Percentiles rank a stretch among this genome's conserved stretches.
Conservation (phyloP, 2,113 vertebrate species). For the Pterocles orientalis region DNA sequence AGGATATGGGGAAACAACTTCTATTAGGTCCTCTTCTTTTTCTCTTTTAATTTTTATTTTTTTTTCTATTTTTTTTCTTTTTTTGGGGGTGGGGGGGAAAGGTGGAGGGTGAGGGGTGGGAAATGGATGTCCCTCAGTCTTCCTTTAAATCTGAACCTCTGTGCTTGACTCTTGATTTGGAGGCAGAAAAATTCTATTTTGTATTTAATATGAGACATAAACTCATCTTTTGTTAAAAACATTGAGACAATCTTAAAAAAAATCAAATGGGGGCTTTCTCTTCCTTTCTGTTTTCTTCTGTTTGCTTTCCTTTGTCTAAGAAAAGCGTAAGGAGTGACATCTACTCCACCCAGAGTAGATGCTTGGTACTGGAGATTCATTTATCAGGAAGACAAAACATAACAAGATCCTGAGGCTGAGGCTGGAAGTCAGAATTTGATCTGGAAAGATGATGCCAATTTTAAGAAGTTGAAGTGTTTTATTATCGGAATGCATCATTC, state of each 20-base stretch:
- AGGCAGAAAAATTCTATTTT: not conserved
- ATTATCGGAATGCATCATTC: constrained; percentile 63
- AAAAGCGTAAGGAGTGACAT: not conserved
- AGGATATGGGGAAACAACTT: not conserved
- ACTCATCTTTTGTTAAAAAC: not conserved
- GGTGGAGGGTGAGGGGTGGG: accelerated
- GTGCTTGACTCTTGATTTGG: not conserved
- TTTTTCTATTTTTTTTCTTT: no score
- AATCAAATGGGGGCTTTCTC: not conserved
- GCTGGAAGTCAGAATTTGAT: constrained; percentile 54
- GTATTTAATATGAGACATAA: not conserved
- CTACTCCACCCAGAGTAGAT: not conserved
- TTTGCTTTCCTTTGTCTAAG: constrained; percentile 3
- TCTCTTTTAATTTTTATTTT: not conserved
- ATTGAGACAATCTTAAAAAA: not conserved
- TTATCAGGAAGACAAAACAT: constrained; percentile 45
- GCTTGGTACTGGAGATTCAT: constrained; percentile 19
- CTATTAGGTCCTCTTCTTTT: accelerated
- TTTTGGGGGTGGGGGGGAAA: accelerated
- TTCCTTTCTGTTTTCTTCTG: not conserved
- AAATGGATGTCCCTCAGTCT: not conserved
- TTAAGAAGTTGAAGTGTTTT: constrained; percentile 61
- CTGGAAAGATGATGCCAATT: constrained; percentile 61
- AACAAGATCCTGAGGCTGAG: constrained; percentile 43
- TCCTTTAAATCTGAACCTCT: not conserved